A percentile compares a stretch with the other conserved stretches of the same genome.
Evolutionary conservation across 2,113 vertebrate species (phyloP).

Genomic region (Aramus guarauna): DNA sequence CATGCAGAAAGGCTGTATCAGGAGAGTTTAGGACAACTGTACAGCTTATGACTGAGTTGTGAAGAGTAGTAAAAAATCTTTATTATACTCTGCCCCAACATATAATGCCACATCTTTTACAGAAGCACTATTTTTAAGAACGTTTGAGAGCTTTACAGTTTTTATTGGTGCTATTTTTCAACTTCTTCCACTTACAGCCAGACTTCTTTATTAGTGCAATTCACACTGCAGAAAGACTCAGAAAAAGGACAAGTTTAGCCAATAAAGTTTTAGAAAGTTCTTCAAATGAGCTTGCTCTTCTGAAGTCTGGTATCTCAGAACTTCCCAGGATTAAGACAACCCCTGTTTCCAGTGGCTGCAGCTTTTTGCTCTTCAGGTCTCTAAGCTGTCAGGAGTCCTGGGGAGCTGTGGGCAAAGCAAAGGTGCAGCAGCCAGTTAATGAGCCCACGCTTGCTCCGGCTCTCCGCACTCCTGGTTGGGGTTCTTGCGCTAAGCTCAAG

Average conservation of each 20-base stretch:
- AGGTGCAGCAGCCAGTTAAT: neutral
- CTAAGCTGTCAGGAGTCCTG: neutral
- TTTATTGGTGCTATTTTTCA: slow-evolving; percentile 31
- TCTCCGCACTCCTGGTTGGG: neutral
- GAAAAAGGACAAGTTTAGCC: neutral
- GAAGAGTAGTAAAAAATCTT: neutral
- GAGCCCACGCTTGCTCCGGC: neutral
- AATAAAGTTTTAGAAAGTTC: neutral
- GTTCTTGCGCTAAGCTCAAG: neutral
- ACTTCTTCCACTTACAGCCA: neutral
- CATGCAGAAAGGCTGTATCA: neutral
- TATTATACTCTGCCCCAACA: neutral
- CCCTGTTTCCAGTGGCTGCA: neutral
- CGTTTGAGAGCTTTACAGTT: neutral
- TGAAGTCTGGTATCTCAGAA: neutral
- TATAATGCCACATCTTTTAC: neutral
- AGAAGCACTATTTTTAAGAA: neutral
- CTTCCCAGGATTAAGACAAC: neutral
- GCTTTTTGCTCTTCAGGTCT: neutral
- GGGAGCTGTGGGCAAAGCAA: neutral
- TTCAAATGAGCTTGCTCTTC: neutral
- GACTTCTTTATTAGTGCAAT: neutral
- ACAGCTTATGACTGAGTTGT: neutral
- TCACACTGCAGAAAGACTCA: neutral
- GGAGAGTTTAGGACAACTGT: neutral